phyloP scores from a whole-genome alignment of 1,140 invertebrate genomes.

The Drosophila ogumai region DNA sequence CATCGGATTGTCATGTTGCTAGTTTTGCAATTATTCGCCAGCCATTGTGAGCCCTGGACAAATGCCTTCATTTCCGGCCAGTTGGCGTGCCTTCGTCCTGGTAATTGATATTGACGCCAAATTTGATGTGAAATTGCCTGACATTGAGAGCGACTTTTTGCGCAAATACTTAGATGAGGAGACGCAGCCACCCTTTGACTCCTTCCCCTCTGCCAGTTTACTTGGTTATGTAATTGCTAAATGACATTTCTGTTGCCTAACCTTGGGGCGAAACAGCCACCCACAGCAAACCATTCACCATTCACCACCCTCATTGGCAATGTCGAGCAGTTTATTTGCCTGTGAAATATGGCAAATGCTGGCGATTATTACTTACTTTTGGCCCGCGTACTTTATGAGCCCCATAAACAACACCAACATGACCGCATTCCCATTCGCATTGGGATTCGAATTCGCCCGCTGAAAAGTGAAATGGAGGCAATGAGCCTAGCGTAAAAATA shows the following conservation, averaged over 20 bases:
- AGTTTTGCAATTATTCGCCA: constrained; percentile 70
- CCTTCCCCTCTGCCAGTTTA: constrained; percentile 35
- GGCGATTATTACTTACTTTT: constrained; percentile 76
- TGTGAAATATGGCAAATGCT: constrained; percentile 78
- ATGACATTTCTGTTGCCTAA: constrained; percentile 61
- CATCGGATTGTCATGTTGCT: constrained; percentile 66
- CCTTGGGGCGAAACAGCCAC: constrained; percentile 39
- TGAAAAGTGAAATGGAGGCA: constrained; percentile 41
- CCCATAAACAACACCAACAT: constrained; percentile 57
- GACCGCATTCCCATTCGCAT: constrained; percentile 30
- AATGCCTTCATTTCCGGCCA: constrained; percentile 76
- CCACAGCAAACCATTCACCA: neutral
- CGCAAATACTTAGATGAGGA: constrained; percentile 38
- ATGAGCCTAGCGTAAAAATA: constrained; percentile 40
- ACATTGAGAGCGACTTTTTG: constrained; percentile 53
- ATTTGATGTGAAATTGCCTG: constrained; percentile 73
- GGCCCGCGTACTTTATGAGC: constrained; percentile 55
- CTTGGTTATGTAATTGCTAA: constrained; percentile 73
- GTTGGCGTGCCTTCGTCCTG: constrained; percentile 48
- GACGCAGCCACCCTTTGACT: neutral
- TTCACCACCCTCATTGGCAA: constrained; percentile 9
- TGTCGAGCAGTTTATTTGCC: constrained; percentile 64
- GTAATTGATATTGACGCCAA: constrained; percentile 81
- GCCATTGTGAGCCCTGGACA: constrained; percentile 44
- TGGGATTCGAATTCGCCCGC: constrained; percentile 14